Percentiles rank a stretch among this genome's conserved stretches.
Evolutionary conservation across 2,888 invertebrate genomes (phyloP).

Genomic region (Achlya flavicornis): DNA sequence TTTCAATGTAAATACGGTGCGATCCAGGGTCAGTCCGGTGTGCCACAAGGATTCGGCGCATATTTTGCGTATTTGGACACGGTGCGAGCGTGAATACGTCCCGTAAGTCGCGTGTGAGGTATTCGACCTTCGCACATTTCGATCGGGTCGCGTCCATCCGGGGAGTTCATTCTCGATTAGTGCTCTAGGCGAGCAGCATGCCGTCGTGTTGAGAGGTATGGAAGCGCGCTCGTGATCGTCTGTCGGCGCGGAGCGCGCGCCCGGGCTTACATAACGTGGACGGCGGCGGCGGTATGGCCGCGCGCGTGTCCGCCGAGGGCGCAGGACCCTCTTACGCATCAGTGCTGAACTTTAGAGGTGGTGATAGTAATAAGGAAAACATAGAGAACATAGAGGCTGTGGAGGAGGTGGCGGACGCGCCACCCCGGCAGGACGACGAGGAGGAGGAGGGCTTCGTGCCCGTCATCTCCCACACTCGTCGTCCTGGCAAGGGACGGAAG

Average conservation of each 20-base stretch:
- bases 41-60: slow-evolving; percentile 69
- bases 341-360: slow-evolving; percentile 86
- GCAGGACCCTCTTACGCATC: slow-evolving; percentile 89
- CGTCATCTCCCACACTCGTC: slow-evolving; percentile 74
- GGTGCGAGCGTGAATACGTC: slow-evolving; percentile 51
- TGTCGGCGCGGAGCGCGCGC: slow-evolving; percentile 83
- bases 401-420: slow-evolving; percentile 65
- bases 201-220: slow-evolving; percentile 79
- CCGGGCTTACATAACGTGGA: slow-evolving; percentile 81
- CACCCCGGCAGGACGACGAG: slow-evolving; percentile 64
- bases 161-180: slow-evolving; percentile 64
- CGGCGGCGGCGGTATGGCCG: slow-evolving; percentile 83
- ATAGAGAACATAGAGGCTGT: slow-evolving; percentile 82
- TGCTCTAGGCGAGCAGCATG: slow-evolving; percentile 78
- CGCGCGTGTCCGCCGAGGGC: slow-evolving; percentile 79
- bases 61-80: slow-evolving; percentile 60
- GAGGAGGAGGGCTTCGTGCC: slow-evolving; percentile 80
- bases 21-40: slow-evolving; percentile 80
- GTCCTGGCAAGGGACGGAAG: slow-evolving; percentile 72
- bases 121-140: slow-evolving; percentile 68
- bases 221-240: slow-evolving; percentile 84
- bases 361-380: slow-evolving; percentile 86
- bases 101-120: slow-evolving; percentile 52
- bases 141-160: slow-evolving; percentile 59
- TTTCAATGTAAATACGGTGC: slow-evolving; percentile 82